Base-by-base conservation (phyloP, 1,140 invertebrate genomes). In the Platorchestia sp. region DNA sequence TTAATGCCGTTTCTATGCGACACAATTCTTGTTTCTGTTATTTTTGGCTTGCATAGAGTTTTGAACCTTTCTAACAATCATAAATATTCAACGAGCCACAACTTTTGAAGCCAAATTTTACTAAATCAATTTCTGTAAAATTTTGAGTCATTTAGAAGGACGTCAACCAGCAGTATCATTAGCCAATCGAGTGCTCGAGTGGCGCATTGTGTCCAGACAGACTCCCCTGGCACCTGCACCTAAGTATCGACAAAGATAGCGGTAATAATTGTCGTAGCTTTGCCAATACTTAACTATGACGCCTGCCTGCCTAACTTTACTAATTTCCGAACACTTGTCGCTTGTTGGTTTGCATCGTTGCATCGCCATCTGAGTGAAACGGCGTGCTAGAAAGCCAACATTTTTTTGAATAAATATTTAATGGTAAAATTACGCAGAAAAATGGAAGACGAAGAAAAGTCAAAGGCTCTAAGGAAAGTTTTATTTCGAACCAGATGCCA, bases 261-360 rank as follows among this genome's bases (percentile, higher is more conserved):
- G 59, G 59, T 27, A 36, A 75, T 75, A 3, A 75, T 75, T 75
- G 59, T 36, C 1, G 6, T 6, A 3, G 3, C 14, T 19, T 75
- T 75, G 59, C 27, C 59, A 75, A 75, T 75, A 51, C 47, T 51
- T 51, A 51, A 19, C 19, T 51, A 75, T 27, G 59, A 75, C 3
- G 59, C 7, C 1, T 3, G 10, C 59, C 27, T 75, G 59, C 59
- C 10, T 75, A 75, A 75, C 59, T 75, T 75, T 75, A 10, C 59
- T 75, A 75, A 75, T 75, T 75, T 75, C 36, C 59, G 59, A 75
- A 75, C 59, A 75, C 59, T 75, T 75, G 59, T 75, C 59, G 59
- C 36, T 75, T 22, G 1, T 75, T 75, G 59, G 14, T 22, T 1
- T 75, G 59, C 36, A 3, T 27, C 14, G 59, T 22, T 75, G 36